These are phyloP conservation scores for Bombus turneri DNA, from an alignment of 1,140 invertebrate genomes.

Conservation along the genomic window DNA sequence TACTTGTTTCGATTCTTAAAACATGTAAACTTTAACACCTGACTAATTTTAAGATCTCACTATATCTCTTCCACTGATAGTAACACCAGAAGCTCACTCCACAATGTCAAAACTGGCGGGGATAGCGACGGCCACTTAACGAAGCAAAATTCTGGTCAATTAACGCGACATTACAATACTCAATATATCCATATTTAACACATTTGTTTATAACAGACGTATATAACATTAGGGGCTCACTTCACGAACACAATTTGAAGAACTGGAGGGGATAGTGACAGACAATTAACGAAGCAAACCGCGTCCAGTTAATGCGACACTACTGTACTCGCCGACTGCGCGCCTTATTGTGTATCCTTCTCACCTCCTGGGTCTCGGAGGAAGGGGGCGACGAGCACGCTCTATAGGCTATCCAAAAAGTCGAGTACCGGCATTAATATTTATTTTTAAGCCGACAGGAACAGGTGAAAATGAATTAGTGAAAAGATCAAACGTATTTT, in stretches of 20 bases:
- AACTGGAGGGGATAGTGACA: neutral
- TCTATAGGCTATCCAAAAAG: constrained; percentile 24
- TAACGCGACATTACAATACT: neutral
- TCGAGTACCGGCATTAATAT: constrained; percentile 5
- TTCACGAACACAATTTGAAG: neutral
- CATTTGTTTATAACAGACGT: neutral
- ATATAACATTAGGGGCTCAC: neutral
- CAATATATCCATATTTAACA: too few relatives aligned
- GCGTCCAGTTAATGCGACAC: neutral
- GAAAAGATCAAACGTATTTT: neutral
- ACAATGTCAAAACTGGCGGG: neutral
- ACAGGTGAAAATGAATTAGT: neutral
- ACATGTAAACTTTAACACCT: neutral
- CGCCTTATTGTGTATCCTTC: neutral
- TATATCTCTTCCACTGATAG: neutral
- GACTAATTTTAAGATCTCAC: neutral
- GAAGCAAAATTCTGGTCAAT: neutral
- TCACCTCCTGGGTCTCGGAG: neutral
- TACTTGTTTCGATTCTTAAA: too few relatives aligned
- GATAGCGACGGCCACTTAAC: neutral
- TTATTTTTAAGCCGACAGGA: neutral
- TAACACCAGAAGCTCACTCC: neutral
- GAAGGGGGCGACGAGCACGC: constrained; percentile 12
- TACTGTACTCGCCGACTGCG: neutral
- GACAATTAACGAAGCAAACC: neutral